Evolutionary conservation across 2,888 invertebrate genomes (phyloP), one percentile per base, ranked within the genome.

Genomic region (Nymphalis c-album): DNA sequence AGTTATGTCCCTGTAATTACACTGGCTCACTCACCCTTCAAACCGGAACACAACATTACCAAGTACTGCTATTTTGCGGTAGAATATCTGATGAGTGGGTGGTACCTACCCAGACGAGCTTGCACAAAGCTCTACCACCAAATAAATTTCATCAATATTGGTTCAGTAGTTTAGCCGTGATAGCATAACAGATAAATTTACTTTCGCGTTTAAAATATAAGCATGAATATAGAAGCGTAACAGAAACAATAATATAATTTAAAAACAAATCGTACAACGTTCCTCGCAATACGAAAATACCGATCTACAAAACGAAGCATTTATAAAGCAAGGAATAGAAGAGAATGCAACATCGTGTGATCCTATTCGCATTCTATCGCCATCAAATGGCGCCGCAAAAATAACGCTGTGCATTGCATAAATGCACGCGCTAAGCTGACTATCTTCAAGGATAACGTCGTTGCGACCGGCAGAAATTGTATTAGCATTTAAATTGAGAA

Each of bases 401-500:
- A 73, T 75, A 76, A 78, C 69, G 74, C 76, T 73, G 75, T 77
- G 73, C 74, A 75, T 74, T 78, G 79, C 79, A 83, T 78, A 76
- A 81, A 82, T 80, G 82, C 77, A 77, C 76, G 76, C 75, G 71
- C 75, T 78, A 78, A 81, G 83, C 81, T 79, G 75, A 75, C 76
- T 80, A 82, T 85, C 79, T 78, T 78, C 76, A 74, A 81, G 80
- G 78, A 86, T 83, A 82, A 79, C 77, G 74, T 76, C 78, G 77
- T 75, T 78, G 78, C 74, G 77, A 76, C 76, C 76, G 70, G 76
- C 78, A 80, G 78, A 81, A 79, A 75, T 68, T 68, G 70, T 73
- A 88, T 89, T 88, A 82, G 81, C 88, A 89, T 89, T 84, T 71
- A 68, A 68, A 71, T 71, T 66, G 68, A 64, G 53, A 63, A 45